Conservation (phyloP, 2,113 vertebrate genomes). For the Nerophis ophidion region DNA sequence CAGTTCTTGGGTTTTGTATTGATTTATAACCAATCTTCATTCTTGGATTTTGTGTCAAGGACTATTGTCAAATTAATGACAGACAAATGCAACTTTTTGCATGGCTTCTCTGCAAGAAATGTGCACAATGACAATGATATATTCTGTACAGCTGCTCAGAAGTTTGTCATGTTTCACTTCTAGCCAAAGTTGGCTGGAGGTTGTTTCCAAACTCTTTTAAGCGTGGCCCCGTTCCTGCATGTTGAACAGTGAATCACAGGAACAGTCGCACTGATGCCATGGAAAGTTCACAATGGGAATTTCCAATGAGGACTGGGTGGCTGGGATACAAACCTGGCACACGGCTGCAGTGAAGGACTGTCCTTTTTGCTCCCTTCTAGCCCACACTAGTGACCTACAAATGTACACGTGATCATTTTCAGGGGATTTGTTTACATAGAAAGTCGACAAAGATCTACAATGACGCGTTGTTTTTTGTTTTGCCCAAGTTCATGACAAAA, state of each 20-base stretch:
- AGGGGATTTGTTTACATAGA: neutral
- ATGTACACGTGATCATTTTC: constrained; percentile 12
- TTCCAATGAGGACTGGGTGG: constrained; percentile 41
- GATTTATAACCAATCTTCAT: too few species aligned
- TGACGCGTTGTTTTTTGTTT: too few species aligned
- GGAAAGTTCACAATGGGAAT: constrained; percentile 56
- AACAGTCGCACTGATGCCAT: constrained; percentile 15
- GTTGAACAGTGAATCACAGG: constrained; percentile 31
- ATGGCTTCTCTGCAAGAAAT: constrained; percentile 23
- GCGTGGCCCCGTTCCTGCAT: constrained; percentile 23
- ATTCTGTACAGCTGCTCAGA: constrained; percentile 8
- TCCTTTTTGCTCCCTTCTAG: constrained; percentile 22
- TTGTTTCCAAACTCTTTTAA: constrained; percentile 14
- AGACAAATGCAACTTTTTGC: neutral
- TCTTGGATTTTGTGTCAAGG: too few species aligned
- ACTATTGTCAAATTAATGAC: neutral
- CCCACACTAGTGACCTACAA: constrained; percentile 52
- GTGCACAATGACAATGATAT: constrained; percentile 32
- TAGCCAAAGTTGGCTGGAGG: constrained; percentile 4
- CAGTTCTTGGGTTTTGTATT: too few species aligned
- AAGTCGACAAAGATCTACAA: too few species aligned
- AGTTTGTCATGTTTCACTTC: constrained; percentile 28
- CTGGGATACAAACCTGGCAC: constrained; percentile 39
- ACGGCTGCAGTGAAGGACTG: constrained; percentile 9
- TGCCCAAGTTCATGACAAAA: too few species aligned